Conservation (phyloP, 2,797 vertebrate genomes). For the Myiotriccus ornatus region DNA sequence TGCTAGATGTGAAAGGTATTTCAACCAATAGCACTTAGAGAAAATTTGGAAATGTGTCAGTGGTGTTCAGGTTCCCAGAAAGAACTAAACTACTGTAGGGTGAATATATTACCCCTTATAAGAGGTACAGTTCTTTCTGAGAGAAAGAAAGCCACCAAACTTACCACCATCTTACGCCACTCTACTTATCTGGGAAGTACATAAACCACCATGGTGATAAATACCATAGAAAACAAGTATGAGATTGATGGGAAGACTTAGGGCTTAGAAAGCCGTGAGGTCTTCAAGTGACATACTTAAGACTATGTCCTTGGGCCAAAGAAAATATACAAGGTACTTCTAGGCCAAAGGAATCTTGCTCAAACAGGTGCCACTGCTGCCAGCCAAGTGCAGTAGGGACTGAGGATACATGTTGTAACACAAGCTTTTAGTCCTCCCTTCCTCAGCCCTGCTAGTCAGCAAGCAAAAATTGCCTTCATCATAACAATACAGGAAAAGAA, state of each 20-base stretch:
- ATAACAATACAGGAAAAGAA: background rate
- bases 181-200: background rate
- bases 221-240: background rate
- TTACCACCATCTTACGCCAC: background rate
- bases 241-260: background rate
- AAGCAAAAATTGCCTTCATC: slow-evolving; percentile 15
- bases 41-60: background rate
- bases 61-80: background rate
- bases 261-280: background rate
- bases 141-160: background rate
- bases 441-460: background rate
- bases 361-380: background rate
- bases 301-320: background rate
- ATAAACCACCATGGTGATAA: background rate
- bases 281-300: background rate
- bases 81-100: background rate
- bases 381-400: background rate
- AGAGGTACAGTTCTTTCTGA: background rate
- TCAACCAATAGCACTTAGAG: background rate
- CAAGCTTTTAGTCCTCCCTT: background rate
- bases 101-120: background rate
- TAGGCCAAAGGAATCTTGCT: background rate
- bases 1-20: background rate
- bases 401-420: background rate
- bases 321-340: background rate